Conservation (phyloP, 2,113 vertebrate genomes). For the Planiliza haematocheilus region DNA sequence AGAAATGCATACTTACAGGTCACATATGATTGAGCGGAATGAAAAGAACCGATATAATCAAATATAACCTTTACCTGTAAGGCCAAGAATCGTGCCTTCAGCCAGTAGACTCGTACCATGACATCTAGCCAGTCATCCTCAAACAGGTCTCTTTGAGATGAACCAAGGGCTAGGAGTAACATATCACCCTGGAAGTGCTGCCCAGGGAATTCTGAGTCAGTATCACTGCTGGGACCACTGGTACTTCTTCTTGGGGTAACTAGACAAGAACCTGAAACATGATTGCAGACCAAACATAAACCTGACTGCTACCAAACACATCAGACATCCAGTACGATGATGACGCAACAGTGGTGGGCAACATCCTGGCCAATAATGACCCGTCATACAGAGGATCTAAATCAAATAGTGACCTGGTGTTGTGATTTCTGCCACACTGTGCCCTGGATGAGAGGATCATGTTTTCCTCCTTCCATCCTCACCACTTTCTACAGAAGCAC, state of each 20-base stretch:
- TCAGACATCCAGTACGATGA: too few species aligned
- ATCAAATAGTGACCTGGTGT: too few species aligned
- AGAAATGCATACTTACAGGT: neutral
- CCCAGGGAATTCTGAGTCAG: slow-evolving; percentile 89
- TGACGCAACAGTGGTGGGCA: too few species aligned
- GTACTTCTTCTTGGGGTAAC: slow-evolving; percentile 89
- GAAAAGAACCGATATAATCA: neutral
- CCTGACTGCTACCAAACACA: too few species aligned
- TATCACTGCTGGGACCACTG: slow-evolving; percentile 75
- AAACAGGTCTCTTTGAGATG: slow-evolving; percentile 92
- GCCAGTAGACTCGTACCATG: slow-evolving; percentile 93
- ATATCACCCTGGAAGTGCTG: slow-evolving; percentile 91
- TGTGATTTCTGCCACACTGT: too few species aligned
- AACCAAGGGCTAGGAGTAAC: slow-evolving; percentile 90
- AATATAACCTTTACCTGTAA: slow-evolving; percentile 85
- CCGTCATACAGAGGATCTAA: too few species aligned
- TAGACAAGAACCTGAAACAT: slow-evolving; percentile 63
- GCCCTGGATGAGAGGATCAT: too few species aligned
- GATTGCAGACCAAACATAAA: neutral
- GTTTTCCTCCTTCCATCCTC: too few species aligned
- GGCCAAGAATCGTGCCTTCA: slow-evolving; percentile 93
- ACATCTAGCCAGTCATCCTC: slow-evolving; percentile 91
- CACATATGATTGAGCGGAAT: neutral
- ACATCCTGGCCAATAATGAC: too few species aligned
- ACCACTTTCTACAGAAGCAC: too few species aligned